Conservation (phyloP, 2,113 vertebrate species). For the Empidonax traillii region DNA sequence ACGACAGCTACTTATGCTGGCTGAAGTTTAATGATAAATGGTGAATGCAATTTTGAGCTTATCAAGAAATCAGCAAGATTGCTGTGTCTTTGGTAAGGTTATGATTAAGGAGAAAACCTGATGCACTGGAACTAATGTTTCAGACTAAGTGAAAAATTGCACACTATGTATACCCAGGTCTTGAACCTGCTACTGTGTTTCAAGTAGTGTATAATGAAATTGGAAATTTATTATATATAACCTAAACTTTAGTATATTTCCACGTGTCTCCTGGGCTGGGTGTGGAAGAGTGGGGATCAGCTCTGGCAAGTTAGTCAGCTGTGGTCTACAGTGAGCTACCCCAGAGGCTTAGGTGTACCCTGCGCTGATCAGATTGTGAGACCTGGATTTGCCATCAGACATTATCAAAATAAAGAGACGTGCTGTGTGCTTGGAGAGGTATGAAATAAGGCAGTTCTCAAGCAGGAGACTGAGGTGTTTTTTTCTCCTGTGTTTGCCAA, state of each 20-base stretch:
- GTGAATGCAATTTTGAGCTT: neutral
- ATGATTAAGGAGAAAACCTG: neutral
- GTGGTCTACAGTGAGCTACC: neutral
- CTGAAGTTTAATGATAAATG: neutral
- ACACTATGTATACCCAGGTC: neutral
- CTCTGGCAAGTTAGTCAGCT: neutral
- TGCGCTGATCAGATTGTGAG: neutral
- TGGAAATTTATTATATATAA: neutral
- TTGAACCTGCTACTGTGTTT: neutral
- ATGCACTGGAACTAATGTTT: neutral
- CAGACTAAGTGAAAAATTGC: neutral
- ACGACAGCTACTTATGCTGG: neutral
- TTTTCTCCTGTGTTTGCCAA: neutral
- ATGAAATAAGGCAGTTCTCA: neutral
- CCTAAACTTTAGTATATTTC: neutral
- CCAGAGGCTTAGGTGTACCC: neutral
- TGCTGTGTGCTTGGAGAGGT: neutral
- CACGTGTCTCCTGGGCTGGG: neutral
- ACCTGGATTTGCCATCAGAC: neutral
- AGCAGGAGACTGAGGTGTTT: neutral
- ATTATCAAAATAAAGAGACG: neutral
- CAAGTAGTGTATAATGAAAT: neutral
- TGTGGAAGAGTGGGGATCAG: neutral
- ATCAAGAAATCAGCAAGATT: neutral
- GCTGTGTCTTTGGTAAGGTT: neutral